Base-by-base conservation (phyloP, 35 echinoderm and acorn worm species). In the Apostichopus japonicus region DNA sequence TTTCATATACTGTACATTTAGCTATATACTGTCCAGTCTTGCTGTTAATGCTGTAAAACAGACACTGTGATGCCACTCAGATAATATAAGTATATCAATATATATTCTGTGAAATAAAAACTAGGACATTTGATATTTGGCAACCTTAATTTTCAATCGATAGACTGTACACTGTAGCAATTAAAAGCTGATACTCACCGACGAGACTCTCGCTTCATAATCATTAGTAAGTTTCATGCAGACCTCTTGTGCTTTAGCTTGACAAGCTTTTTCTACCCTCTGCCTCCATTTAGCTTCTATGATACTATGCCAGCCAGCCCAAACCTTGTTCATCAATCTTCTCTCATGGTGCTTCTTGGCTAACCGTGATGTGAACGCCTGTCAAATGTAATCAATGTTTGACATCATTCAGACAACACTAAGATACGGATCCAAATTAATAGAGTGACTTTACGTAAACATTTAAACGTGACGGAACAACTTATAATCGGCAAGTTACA, bases 201-300 rank as follows among this genome's bases (percentile, higher is more conserved):
- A 99, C 63, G 97, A 93, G 5, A 99, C 79, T 80, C 93, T 93
- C 54, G 97, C 92, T 81, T 99, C 97, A 87, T 99, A 99, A 75
- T 99, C 97, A 82, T 99, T 99, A 84, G 97, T 99, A 70, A 99
- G 95, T 92, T 94, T 94, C 95, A 99, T 99, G 65, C 97, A 99
- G 24, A 99, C 97, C 92, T 99, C 97, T 78, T 99, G 97, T 6
- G 97, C 97, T 67, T 99, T 99, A 63, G 86, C 54, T 83, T 99
- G 97, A 77, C 97, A 99, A 14, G 97, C 97, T 80, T 99, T 99
- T 93, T 99, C 97, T 10, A 99, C 97, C 17, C 97, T 54, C 51
- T 99, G 97, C 33, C 87, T 96, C 97, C 97, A 99, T 86, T 99
- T 99, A 23, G 97, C 97, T 54, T 96, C 97, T 33, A 99, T 99